These are phyloP conservation scores for Mechanitis messenoides DNA, from an alignment of 2,888 invertebrate genomes.

Conservation along the genomic window DNA sequence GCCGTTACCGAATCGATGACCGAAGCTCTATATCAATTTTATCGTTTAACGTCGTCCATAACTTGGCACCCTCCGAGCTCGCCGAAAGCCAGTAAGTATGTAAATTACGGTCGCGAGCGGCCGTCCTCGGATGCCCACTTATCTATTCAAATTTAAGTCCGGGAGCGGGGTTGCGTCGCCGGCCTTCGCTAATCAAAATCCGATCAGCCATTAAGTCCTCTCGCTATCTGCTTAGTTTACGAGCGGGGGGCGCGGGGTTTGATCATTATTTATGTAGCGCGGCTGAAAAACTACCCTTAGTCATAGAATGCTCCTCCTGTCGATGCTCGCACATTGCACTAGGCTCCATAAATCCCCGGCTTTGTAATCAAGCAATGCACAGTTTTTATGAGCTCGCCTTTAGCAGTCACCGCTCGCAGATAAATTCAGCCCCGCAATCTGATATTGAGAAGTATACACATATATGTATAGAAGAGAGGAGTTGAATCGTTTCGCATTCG, in stretches of 20 bases:
- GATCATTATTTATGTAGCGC: conserved; percentile 73
- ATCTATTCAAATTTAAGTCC: conserved; percentile 76
- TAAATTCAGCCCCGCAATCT: conserved; percentile 63
- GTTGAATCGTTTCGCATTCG: conserved; percentile 30
- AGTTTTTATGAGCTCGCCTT: conserved; percentile 69
- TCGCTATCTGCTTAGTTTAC: conserved; percentile 75
- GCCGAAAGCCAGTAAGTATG: conserved; percentile 75
- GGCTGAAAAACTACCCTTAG: conserved; percentile 72
- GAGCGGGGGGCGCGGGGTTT: conserved; percentile 51
- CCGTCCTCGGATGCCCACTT: conserved; percentile 73
- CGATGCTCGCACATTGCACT: conserved; percentile 36
- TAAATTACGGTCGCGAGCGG: conserved; percentile 75
- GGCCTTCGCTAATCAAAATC: conserved; percentile 76
- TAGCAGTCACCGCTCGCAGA: conserved; percentile 57
- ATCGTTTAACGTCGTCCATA: conserved; percentile 72
- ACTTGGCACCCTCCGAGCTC: conserved; percentile 68
- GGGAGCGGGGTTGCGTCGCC: conserved; percentile 67
- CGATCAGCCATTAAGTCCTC: conserved; percentile 77
- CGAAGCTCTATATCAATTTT: conserved; percentile 73
- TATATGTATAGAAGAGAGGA: conserved; percentile 29
- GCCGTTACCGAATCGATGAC: conserved; percentile 66
- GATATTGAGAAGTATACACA: conserved; percentile 50
- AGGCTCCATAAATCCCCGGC: conserved; percentile 56
- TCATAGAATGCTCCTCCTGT: conserved; percentile 31
- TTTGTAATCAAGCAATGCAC: conserved; percentile 71